These are phyloP conservation scores for Oncorhynchus mykiss DNA, from an alignment of 2,113 vertebrate species.

Conservation along the genomic window DNA sequence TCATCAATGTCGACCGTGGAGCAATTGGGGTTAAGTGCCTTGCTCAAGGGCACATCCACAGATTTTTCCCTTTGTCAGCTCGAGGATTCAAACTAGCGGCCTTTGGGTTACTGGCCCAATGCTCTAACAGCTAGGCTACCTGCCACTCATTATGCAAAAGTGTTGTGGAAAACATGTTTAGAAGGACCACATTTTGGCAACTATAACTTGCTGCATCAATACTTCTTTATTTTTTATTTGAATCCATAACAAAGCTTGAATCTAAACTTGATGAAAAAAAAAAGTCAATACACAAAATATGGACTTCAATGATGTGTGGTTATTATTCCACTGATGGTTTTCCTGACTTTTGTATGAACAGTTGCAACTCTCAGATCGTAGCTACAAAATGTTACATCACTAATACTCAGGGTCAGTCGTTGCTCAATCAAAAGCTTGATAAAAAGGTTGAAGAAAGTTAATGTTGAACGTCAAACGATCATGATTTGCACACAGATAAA, in stretches of 20 bases:
- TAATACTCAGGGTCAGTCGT: slow-evolving; percentile 29
- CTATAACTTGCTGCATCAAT: neutral
- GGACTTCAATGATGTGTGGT: neutral
- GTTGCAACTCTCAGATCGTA: slow-evolving; percentile 12
- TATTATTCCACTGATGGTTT: neutral
- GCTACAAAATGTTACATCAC: too few species aligned
- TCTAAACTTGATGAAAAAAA: neutral
- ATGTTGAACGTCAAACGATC: slow-evolving; percentile 43
- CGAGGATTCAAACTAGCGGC: too few species aligned
- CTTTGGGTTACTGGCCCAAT: too few species aligned
- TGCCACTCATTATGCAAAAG: neutral
- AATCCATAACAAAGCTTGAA: neutral
- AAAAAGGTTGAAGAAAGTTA: slow-evolving; percentile 38
- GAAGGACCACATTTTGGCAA: too few species aligned
- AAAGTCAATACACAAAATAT: neutral
- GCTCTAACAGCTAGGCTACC: too few species aligned
- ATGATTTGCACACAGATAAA: slow-evolving; percentile 30
- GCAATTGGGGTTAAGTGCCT: too few species aligned
- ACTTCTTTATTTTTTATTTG: neutral
- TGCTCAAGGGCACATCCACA: too few species aligned
- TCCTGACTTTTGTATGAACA: slow-evolving; percentile 7
- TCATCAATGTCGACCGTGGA: too few species aligned
- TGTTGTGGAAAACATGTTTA: neutral
- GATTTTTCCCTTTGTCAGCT: too few species aligned
- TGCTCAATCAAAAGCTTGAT: slow-evolving; percentile 45